Base-by-base conservation (phyloP, 2,797 vertebrate genomes). In the Octomys mimax region DNA sequence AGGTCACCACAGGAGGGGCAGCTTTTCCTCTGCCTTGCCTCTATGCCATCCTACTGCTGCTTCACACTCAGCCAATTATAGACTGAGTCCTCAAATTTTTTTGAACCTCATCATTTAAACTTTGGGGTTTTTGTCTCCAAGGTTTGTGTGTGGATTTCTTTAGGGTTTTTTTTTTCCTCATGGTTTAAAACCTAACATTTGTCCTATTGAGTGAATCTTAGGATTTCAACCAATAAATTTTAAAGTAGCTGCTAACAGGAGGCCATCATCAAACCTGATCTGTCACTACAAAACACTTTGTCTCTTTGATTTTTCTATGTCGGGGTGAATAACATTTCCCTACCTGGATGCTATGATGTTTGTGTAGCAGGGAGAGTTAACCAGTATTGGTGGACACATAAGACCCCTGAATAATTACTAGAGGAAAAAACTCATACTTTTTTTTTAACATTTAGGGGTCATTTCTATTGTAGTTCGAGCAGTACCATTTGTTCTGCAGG, bases 141-240 rank as follows among this genome's bases (percentile, higher is more conserved):
- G 70, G 21, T 39, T 54, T 36, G 14, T 92, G 42, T 11, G 28
- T 54, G 26, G 1, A 2, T 84, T 77, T 84, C 36, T 75, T 62
- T 73, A 61, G 79, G 49, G 73, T 64, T 28, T 33, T 52, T 62
- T 93, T 81, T 94, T 42, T 42, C 92, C 28, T 91, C 9, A 66
- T 89, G 3, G 2, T 75, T 77, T 84, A n/a, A 94, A 93, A 87
- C 31, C 54, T 93, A 93, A 79, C n/a, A 26, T 82, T 91, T 86
- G 6, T 93, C 39, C 36, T 94, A 26, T 71, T 91, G 57, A 46
- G 28, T 80, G 57, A 54, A 81, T 91, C 12, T 82, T 82, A 59
- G 66, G 36, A 82, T 93, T 93, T 92, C 81, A 88, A 71, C 46
- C 33, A 24, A 6, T 16, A 64, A 73, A 24, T 61, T 75, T 83